Conservation (phyloP, 2,113 vertebrate genomes). For the Cololabis saira region DNA sequence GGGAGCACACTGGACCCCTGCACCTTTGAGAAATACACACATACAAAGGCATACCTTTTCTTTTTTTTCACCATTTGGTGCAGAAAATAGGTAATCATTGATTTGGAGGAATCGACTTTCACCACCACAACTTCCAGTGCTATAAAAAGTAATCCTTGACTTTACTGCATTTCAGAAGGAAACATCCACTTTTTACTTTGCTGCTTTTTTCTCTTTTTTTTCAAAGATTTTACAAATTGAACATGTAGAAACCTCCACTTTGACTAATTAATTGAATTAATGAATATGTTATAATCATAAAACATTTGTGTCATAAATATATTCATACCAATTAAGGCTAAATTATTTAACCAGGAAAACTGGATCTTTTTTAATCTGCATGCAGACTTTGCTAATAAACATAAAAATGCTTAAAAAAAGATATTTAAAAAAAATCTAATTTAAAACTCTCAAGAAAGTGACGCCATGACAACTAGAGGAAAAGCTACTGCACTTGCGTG, state of each 20-base stretch:
- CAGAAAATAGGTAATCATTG: neutral
- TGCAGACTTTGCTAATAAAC: neutral
- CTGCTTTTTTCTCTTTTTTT: neutral
- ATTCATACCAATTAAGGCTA: too few relatives aligned
- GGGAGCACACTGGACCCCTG: slow-evolving; percentile 19
- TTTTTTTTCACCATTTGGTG: neutral
- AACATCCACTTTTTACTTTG: neutral
- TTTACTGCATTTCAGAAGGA: neutral
- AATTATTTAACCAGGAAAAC: too few relatives aligned
- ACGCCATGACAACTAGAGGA: neutral
- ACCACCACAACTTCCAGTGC: neutral
- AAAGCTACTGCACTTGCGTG: neutral
- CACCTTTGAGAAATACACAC: slow-evolving; percentile 5
- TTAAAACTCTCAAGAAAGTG: neutral
- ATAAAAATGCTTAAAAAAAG: neutral
- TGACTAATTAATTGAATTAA: too few relatives aligned
- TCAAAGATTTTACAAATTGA: neutral
- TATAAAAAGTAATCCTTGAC: neutral
- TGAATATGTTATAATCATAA: too few relatives aligned
- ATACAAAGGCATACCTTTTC: neutral
- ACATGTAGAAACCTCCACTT: too few relatives aligned
- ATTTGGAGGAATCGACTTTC: neutral
- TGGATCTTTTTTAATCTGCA: neutral
- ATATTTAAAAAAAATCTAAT: neutral
- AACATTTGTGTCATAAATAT: too few relatives aligned